Evolutionary conservation across 1,140 invertebrate species (phyloP), one percentile per base, ranked within the genome.

Genomic region (Drosophila orena): DNA sequence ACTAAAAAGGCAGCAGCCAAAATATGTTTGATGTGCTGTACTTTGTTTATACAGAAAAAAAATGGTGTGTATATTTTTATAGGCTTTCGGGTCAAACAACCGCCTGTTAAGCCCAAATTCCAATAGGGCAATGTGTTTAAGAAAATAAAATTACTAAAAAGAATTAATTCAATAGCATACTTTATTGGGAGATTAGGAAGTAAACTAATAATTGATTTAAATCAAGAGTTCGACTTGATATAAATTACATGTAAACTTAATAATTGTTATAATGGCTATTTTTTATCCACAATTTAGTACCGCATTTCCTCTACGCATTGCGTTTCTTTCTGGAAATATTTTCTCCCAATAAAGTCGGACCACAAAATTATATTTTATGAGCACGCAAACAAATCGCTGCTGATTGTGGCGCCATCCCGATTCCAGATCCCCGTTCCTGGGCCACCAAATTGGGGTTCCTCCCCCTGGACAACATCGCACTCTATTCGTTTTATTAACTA

Each of bases 401-500:
- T 42, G 44, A 17, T 46, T 8, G 30, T 17, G 5, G 24, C 14
- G 34, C 34, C 62, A 22, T 30, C 52, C 30, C 38, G 6, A 11
- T 22, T 1, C 35, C 20, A 15, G n/a, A 52, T 50, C 24, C 22
- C 30, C 30, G 12, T 20, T 30, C 35, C 53, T 15, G 12, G 35
- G 4, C 14, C 20, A 11, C 14, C 52, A 20, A 42, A 22, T 37
- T 35, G 24, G 37, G 37, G 37, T 50, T 11, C 40, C 15, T 56
- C 37, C 34, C 47, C 11, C 24, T 22, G 14, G 14, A n/a, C 2
- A 59, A 59, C 50, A 24, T 17, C 30, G 14, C 50, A 50, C 58
- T 44, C 75, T 27, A 65, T 88, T 72, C 85, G 66, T 81, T 88
- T 88, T 81, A 88, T 88, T 88, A 88, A 81, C 83, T 79, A 55